phyloP scores from a whole-genome alignment of 2,113 vertebrate species.

The Heterocephalus glaber region DNA sequence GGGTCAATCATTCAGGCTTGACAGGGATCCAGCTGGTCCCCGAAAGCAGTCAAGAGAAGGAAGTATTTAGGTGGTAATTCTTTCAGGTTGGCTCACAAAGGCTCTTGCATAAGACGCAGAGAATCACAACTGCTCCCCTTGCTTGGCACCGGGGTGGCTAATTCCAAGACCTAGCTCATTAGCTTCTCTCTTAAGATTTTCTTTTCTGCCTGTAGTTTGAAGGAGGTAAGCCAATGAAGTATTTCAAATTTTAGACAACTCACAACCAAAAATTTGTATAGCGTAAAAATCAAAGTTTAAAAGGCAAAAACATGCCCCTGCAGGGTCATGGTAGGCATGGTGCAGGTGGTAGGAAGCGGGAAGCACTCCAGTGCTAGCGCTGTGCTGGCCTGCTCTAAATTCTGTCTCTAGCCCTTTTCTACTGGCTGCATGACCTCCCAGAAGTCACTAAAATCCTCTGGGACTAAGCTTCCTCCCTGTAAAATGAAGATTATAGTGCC shows the following conservation, averaged over 20 bases:
- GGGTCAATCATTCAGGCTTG: slow-evolving; percentile 76
- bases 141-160: too few species aligned
- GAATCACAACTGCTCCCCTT: not conserved
- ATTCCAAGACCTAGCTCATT: not conserved
- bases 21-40: slow-evolving; percentile 43
- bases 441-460: slow-evolving; percentile 6
- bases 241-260: not conserved
- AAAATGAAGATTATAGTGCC: slow-evolving; percentile 19
- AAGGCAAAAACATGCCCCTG: not conserved
- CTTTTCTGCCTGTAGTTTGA: not conserved
- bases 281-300: not conserved
- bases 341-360: not conserved
- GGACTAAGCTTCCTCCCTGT: not conserved
- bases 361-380: not conserved
- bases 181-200: not conserved
- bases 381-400: not conserved
- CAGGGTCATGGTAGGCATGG: not conserved
- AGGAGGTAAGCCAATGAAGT: not conserved
- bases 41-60: slow-evolving; percentile 39
- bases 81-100: not conserved
- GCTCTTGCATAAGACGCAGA: not conserved
- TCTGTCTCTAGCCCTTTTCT: not conserved
- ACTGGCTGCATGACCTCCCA: not conserved
- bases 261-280: not conserved
- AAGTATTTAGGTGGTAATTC: not conserved